phyloP scores from a whole-genome alignment of 2,888 invertebrate species.

The Dermolepida albohirtum region DNA sequence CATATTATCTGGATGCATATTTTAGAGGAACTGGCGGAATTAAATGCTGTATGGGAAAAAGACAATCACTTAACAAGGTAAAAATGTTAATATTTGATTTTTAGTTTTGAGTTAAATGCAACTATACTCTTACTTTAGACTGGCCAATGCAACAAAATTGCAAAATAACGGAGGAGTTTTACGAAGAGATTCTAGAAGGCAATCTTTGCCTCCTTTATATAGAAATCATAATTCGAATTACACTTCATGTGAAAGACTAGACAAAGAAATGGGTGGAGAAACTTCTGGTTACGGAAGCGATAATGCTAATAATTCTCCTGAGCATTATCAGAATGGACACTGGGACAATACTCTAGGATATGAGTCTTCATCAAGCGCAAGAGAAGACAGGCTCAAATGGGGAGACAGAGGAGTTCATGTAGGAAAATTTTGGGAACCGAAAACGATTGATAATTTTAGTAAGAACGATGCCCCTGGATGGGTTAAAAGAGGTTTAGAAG shows the following conservation, averaged over 20 bases:
- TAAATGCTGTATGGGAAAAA: slow-evolving; percentile 81
- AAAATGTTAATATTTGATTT: not conserved
- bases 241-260: slow-evolving; percentile 60
- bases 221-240: slow-evolving; percentile 57
- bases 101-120: too few species aligned
- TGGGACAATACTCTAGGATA: slow-evolving; percentile 57
- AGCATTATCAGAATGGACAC: slow-evolving; percentile 53
- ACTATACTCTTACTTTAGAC: slow-evolving; percentile 48
- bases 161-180: slow-evolving; percentile 51
- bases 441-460: slow-evolving; percentile 53
- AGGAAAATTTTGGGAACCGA: slow-evolving; percentile 76
- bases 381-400: slow-evolving; percentile 79
- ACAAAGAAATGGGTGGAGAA: slow-evolving; percentile 73
- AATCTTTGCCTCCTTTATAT: slow-evolving; percentile 62
- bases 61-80: slow-evolving; percentile 45
- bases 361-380: slow-evolving; percentile 62
- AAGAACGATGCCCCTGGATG: slow-evolving; percentile 65
- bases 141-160: slow-evolving; percentile 54
- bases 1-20: slow-evolving; percentile 49
- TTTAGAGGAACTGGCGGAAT: slow-evolving; percentile 84
- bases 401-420: slow-evolving; percentile 77
- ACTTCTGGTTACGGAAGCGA: slow-evolving; percentile 89
- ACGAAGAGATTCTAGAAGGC: slow-evolving; percentile 54
- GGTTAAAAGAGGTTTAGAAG: slow-evolving; percentile 68
- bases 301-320: slow-evolving; percentile 68